A percentile compares a stretch with the other conserved stretches of the same genome.
phyloP scores from a whole-genome alignment of 2,113 vertebrate species.

The Oplegnathus fasciatus region DNA sequence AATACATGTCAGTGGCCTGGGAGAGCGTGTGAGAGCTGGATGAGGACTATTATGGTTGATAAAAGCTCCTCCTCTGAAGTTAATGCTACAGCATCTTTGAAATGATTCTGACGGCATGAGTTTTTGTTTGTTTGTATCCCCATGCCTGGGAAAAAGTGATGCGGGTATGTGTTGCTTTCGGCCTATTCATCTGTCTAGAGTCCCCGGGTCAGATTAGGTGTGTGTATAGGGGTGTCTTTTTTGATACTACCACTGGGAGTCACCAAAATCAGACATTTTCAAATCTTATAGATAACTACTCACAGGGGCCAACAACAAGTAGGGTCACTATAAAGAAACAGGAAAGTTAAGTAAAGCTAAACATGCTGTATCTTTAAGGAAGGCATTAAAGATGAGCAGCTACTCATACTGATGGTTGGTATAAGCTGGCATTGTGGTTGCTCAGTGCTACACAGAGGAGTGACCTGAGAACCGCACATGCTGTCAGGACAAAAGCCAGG shows the following conservation, averaged over 20 bases:
- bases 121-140: neutral
- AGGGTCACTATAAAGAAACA: neutral
- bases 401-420: too few species aligned
- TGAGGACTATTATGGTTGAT: neutral
- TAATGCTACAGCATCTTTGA: neutral
- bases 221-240: neutral
- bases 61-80: neutral
- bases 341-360: neutral
- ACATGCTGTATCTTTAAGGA: neutral
- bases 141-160: neutral
- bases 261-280: neutral
- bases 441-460: too few species aligned
- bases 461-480: too few species aligned
- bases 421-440: too few species aligned
- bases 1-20: neutral
- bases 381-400: neutral
- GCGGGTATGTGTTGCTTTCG: neutral
- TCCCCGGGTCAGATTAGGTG: neutral
- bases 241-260: too few species aligned
- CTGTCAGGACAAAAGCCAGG: too few species aligned
- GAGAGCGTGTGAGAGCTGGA: neutral
- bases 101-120: neutral
- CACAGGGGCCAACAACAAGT: neutral
- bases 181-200: neutral
- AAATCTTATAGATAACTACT: neutral